Evolutionary conservation across 2,113 vertebrate genomes (phyloP), one percentile per base, ranked within the genome.

Genomic region (Myotis yumanensis): DNA sequence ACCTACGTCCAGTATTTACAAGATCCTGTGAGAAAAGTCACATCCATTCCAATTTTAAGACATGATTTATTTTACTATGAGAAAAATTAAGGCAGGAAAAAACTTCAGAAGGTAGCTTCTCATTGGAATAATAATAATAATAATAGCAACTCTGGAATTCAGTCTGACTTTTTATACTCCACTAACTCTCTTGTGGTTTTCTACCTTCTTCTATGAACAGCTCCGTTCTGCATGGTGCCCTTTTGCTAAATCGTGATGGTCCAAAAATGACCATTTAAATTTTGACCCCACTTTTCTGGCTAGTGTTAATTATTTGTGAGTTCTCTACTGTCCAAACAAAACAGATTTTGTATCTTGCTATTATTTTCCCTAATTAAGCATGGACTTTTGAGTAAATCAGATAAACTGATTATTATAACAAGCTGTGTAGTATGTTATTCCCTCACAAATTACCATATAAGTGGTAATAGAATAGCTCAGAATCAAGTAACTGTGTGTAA

Each of bases 351-450:
- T 66, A 68, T 71, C 20, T 82, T 69, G n/a, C 10, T 59, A 52
- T 75, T 87, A 28, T 43, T 85, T 72, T 4, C 2, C 40, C 94
- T 77, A 59, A 37, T 46, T 73, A 43, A 81, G 52, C 80, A 20
- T 73, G 12, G 7, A 3, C 1, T 72, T 93, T 87, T 86, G 16
- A 83, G 28, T 91, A 62, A 93, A 77, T 84, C 32, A 69, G 23
- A 89, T 79, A 62, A 90, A 87, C 51, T 54, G 52, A 82, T 57
- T 59, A 89, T 51, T 62, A 68, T 83, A 91, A 64, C 35, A 95
- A 90, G 25, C 5, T 71, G 11, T 80, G 7, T 14, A 46, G 30
- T 52, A 20, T 86, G 16, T 28, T 96, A 54, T 94, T 96, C 84
- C 51, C n/a, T 92, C 59, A 68, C 4, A 84, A 72, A 90, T 90